A percentile compares a stretch with the other conserved stretches of the same genome.
phyloP scores from a whole-genome alignment of 1,140 invertebrate species.

The Drosophila orosa region DNA sequence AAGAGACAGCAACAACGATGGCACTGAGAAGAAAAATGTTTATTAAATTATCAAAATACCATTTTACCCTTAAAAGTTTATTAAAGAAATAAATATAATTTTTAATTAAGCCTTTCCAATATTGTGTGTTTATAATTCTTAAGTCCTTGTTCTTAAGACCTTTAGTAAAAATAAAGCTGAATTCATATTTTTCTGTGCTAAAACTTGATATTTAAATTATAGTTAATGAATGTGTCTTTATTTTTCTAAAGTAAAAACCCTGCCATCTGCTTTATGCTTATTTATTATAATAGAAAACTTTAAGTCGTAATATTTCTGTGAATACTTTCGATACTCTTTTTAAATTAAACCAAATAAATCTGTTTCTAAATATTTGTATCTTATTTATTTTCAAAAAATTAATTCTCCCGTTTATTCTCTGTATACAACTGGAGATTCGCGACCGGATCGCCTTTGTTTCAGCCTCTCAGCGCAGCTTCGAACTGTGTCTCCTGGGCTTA shows the following conservation, averaged over 20 bases:
- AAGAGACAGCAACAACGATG: slow-evolving; percentile 40
- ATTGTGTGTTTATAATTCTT: background rate
- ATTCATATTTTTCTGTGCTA: too few relatives aligned
- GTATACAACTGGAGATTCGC: slow-evolving; percentile 2
- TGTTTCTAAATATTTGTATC: background rate
- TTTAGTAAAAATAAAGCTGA: too few relatives aligned
- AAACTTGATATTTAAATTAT: too few relatives aligned
- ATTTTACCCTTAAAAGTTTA: background rate
- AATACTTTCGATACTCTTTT: too few relatives aligned
- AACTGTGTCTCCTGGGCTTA: slow-evolving; percentile 61
- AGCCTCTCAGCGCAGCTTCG: slow-evolving; percentile 34
- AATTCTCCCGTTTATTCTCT: background rate
- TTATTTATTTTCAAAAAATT: background rate
- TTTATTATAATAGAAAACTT: too few relatives aligned
- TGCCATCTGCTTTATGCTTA: too few relatives aligned
- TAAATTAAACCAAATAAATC: background rate
- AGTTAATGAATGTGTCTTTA: too few relatives aligned
- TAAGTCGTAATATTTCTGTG: too few relatives aligned
- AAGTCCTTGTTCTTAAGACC: background rate
- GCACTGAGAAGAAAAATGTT: background rate
- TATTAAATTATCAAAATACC: background rate
- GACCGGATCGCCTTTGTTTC: slow-evolving; percentile 43
- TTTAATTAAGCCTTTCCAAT: too few relatives aligned
- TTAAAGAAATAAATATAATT: background rate
- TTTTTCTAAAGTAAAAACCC: too few relatives aligned